phyloP scores from a whole-genome alignment of 2,113 vertebrate genomes.

The Pterophyllum scalare region DNA sequence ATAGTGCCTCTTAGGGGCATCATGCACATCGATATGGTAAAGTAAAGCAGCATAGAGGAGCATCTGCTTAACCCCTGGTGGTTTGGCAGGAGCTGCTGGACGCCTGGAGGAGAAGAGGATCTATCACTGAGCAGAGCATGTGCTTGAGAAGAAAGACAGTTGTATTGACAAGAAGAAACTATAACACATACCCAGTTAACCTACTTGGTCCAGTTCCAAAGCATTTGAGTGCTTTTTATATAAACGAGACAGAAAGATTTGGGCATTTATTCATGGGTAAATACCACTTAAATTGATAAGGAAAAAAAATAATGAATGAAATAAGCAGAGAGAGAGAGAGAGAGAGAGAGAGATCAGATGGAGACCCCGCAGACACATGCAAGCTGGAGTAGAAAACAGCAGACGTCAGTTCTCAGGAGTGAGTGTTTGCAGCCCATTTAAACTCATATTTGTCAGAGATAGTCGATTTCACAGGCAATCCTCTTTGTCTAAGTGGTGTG shows the following conservation, averaged over 20 bases:
- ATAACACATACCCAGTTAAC: slow-evolving; percentile 85
- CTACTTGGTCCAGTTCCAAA: slow-evolving; percentile 87
- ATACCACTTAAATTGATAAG: slow-evolving; percentile 74
- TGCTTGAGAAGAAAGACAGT: slow-evolving; percentile 78
- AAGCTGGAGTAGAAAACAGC: slow-evolving; percentile 58
- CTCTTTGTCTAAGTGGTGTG: background rate
- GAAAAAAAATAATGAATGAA: slow-evolving; percentile 64
- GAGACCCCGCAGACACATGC: slow-evolving; percentile 76
- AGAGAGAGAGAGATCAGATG: slow-evolving; percentile 62
- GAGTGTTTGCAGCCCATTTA: slow-evolving; percentile 34
- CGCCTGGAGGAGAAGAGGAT: slow-evolving; percentile 71
- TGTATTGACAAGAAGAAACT: slow-evolving; percentile 83
- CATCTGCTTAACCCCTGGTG: slow-evolving; percentile 60
- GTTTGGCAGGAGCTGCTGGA: slow-evolving; percentile 59
- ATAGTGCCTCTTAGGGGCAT: slow-evolving; percentile 74
- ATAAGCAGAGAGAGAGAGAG: slow-evolving; percentile 69
- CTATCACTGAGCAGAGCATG: slow-evolving; percentile 80
- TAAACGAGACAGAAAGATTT: slow-evolving; percentile 85
- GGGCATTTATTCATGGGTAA: slow-evolving; percentile 82
- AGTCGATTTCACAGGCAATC: slow-evolving; percentile 7
- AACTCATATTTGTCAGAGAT: slow-evolving; percentile 21
- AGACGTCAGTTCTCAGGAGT: slow-evolving; percentile 41
- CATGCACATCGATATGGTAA: slow-evolving; percentile 75
- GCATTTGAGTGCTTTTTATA: slow-evolving; percentile 86
- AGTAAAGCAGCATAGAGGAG: slow-evolving; percentile 56